Percentiles rank a stretch among this genome's conserved stretches.
Evolutionary conservation across 2,888 invertebrate species (phyloP).

Genomic region (Drepanosiphum platanoidis): DNA sequence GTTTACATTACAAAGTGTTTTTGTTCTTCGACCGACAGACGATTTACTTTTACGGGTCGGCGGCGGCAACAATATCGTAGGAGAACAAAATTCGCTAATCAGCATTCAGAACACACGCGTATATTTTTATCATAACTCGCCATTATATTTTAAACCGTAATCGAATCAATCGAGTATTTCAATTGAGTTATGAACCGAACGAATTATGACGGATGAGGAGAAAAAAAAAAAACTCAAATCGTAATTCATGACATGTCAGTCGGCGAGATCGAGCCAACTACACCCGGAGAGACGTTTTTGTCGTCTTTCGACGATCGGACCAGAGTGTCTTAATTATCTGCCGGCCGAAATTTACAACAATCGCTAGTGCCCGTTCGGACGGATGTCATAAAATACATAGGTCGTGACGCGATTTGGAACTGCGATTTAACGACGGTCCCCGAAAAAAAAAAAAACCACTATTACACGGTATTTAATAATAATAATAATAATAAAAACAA

Average conservation of each 20-base stretch:
- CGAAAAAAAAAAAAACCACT: slow-evolving; percentile 7
- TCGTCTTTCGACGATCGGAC: slow-evolving; percentile 22
- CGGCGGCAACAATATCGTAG: no score
- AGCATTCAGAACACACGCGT: no score
- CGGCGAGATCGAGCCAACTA: neutral
- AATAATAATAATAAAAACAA: neutral
- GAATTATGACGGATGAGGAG: neutral
- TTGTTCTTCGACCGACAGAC: no score
- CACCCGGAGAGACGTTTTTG: slow-evolving; percentile 26
- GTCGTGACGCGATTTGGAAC: slow-evolving; percentile 13
- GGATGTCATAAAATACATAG: slow-evolving; percentile 40
- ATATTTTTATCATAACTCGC: neutral
- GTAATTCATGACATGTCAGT: neutral
- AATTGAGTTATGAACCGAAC: slow-evolving; percentile 21
- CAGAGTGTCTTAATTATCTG: slow-evolving; percentile 52
- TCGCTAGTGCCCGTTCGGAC: slow-evolving; percentile 18
- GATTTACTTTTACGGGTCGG: no score
- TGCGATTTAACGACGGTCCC: neutral
- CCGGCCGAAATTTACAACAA: slow-evolving; percentile 41
- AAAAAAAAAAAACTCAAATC: neutral
- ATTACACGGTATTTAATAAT: slow-evolving; percentile 29
- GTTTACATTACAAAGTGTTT: no score
- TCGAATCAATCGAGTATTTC: neutral
- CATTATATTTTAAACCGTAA: neutral
- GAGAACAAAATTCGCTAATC: no score